Conservation (phyloP, 2,888 invertebrate species). For the Acrobasis suavella region DNA sequence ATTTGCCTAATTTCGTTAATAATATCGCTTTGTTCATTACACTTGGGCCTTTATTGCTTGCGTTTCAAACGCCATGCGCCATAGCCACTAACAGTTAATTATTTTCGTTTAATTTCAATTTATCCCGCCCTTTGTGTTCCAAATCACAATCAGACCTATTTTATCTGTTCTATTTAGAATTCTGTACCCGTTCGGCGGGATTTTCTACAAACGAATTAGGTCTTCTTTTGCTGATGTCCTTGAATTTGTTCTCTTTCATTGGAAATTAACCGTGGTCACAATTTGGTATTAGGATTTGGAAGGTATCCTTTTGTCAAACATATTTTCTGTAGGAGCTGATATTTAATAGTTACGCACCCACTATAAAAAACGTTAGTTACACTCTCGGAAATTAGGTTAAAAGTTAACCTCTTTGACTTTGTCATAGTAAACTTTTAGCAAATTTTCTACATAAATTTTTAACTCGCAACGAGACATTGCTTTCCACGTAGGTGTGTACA, state of each 20-base stretch:
- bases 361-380: no score
- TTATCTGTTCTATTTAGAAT: slow-evolving; percentile 3
- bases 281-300: background rate
- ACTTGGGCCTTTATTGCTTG: slow-evolving; percentile 49
- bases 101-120: slow-evolving; percentile 50
- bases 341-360: no score
- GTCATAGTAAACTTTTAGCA: no score
- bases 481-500: no score
- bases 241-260: background rate
- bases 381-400: no score
- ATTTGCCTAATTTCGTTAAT: slow-evolving; percentile 59
- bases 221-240: background rate
- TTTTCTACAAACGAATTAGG: slow-evolving; percentile 6
- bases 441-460: no score
- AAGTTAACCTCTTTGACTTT: no score
- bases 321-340: no score
- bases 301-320: background rate
- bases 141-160: slow-evolving; percentile 15
- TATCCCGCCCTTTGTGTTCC: slow-evolving; percentile 31
- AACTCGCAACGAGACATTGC: no score
- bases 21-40: slow-evolving; percentile 58
- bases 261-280: background rate
- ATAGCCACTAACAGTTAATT: slow-evolving; percentile 50
- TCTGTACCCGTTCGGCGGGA: slow-evolving; percentile 18
- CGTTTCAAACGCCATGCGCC: slow-evolving; percentile 41